Conservation (phyloP, 2,797 vertebrate genomes). For the Rhabdomys pumilio region DNA sequence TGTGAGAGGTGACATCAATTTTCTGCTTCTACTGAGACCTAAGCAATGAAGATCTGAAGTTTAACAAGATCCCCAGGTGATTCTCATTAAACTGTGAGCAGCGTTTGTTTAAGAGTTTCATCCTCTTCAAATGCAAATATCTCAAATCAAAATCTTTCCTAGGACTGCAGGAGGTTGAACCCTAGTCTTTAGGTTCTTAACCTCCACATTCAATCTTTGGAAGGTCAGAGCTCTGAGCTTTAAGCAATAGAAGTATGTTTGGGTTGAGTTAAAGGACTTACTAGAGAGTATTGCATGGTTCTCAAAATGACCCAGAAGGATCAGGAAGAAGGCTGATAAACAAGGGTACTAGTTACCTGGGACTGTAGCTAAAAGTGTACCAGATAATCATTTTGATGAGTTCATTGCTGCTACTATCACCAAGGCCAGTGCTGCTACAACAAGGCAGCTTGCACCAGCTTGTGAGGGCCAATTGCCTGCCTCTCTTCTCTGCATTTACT, state of each 20-base stretch:
- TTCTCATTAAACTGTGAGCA: constrained; percentile 70
- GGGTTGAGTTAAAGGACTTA: constrained; percentile 20
- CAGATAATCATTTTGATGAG: constrained; percentile 28
- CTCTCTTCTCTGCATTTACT: neutral
- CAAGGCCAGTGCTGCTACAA: neutral
- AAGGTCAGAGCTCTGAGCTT: constrained; percentile 64
- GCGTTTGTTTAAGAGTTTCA: constrained; percentile 65
- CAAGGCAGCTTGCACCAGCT: neutral
- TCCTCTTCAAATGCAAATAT: constrained; percentile 72
- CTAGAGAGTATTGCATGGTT: constrained; percentile 30
- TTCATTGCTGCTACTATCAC: neutral
- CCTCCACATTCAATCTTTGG: constrained; percentile 22
- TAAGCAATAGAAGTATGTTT: constrained; percentile 61
- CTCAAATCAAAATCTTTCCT: constrained; percentile 71
- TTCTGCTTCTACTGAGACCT: constrained; percentile 36
- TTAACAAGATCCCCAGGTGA: constrained; percentile 72
- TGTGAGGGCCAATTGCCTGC: neutral
- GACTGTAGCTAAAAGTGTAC: neutral
- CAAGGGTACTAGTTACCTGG: constrained; percentile 44
- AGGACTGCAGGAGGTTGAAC: constrained; percentile 51
- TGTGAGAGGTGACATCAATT: constrained; percentile 48
- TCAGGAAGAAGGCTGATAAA: constrained; percentile 49
- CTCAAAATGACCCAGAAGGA: constrained; percentile 49
- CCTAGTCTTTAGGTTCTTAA: constrained; percentile 51
- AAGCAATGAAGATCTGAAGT: constrained; percentile 55